phyloP scores from a whole-genome alignment of 1,140 invertebrate species.

The Potamilus streckersoni region DNA sequence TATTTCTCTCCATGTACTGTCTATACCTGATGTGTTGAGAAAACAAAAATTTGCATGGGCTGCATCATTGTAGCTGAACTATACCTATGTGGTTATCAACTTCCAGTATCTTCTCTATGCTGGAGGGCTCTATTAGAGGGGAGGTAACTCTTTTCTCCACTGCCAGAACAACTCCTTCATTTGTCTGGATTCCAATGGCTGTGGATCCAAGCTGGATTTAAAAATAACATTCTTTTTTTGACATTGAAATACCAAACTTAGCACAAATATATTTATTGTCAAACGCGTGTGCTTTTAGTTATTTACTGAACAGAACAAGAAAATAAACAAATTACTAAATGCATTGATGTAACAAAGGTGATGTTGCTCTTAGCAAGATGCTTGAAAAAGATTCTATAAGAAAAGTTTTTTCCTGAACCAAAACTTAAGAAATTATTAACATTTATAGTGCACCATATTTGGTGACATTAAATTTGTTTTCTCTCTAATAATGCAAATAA shows the following conservation, averaged over 20 bases:
- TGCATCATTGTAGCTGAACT: not conserved
- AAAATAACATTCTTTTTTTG: slow-evolving; percentile 11
- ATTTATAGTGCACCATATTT: too few relatives aligned
- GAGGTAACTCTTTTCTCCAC: slow-evolving; percentile 99
- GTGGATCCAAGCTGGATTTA: slow-evolving; percentile 87
- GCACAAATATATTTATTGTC: not conserved
- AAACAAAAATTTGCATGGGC: too few relatives aligned
- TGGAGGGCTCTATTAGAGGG: slow-evolving; percentile 93
- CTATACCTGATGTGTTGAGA: too few relatives aligned
- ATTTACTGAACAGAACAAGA: not conserved
- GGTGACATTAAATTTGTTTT: too few relatives aligned
- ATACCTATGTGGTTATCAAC: slow-evolving; percentile 95
- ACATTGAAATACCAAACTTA: not conserved
- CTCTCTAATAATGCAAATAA: too few relatives aligned
- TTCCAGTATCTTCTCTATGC: slow-evolving; percentile 95
- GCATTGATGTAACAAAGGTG: not conserved
- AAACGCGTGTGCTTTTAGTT: not conserved
- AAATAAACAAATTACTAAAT: not conserved
- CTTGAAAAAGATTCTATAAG: not conserved
- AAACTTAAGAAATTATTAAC: too few relatives aligned
- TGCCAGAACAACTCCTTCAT: slow-evolving; percentile 94
- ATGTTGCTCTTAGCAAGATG: not conserved
- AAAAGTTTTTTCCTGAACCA: not conserved
- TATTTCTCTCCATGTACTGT: too few relatives aligned
- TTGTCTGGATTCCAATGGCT: slow-evolving; percentile 96